A percentile compares a stretch with the other conserved stretches of the same genome.
phyloP scores from a whole-genome alignment of 2,113 vertebrate genomes.

The Sinocyclocheilus anophthalmus region DNA sequence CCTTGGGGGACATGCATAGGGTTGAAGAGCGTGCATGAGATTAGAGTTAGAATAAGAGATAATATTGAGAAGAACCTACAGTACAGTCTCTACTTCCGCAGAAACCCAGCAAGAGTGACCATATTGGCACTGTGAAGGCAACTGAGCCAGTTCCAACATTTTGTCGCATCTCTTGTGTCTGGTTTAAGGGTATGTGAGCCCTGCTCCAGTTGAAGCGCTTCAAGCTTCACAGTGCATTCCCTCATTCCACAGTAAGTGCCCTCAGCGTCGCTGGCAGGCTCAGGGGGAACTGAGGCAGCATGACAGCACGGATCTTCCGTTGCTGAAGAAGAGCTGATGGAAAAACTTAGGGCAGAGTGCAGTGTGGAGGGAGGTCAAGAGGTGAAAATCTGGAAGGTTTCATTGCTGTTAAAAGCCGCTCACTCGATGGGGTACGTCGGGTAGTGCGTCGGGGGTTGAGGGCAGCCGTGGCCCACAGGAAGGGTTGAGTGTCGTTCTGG shows the following conservation, averaged over 20 bases:
- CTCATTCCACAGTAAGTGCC: conserved; percentile 27
- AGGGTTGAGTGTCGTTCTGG: conserved; percentile 63
- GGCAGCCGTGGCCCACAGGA: conserved; percentile 60
- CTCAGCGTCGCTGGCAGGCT: conserved; percentile 24
- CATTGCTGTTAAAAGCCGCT: conserved; percentile 34
- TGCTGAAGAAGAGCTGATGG: conserved; percentile 28
- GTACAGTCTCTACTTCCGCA: conserved; percentile 15
- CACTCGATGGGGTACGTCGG: conserved; percentile 61
- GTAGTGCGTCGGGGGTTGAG: conserved; percentile 54
- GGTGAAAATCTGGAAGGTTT: conserved; percentile 30
- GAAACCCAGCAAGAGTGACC: conserved; percentile 31
- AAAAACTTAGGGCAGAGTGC: conserved; percentile 43
- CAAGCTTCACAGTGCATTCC: conserved; percentile 34
- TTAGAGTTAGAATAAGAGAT: conserved; percentile 6
- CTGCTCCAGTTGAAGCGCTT: conserved; percentile 10
- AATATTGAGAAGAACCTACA: conserved; percentile 28
- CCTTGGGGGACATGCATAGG: conserved; percentile 58
- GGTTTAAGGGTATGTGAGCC: conserved; percentile 7
- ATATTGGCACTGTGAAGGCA: conserved; percentile 28
- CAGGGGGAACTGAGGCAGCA: conserved; percentile 26
- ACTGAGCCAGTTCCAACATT: background rate
- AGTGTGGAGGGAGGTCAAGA: conserved; percentile 30
- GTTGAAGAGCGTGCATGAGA: conserved; percentile 35
- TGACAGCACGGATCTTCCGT: conserved; percentile 19
- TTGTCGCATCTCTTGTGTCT: background rate